Evolutionary conservation across 2,113 vertebrate species (phyloP).

Genomic region (Galeopterus variegatus): DNA sequence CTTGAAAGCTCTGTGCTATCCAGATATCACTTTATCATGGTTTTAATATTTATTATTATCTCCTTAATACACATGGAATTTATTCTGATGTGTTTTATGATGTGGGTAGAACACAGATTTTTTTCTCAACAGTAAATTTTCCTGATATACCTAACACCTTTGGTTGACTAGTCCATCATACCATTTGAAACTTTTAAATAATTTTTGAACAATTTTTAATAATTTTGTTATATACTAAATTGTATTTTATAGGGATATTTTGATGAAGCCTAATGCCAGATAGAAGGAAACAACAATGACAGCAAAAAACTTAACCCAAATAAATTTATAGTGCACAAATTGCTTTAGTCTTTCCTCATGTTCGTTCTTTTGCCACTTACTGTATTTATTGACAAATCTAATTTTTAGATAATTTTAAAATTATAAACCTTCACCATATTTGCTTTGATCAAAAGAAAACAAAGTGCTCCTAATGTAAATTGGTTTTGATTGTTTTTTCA

Average conservation of each 20-base stretch:
- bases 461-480: not conserved
- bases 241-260: conserved; percentile 5
- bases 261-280: not conserved
- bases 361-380: not conserved
- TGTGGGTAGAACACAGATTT: not conserved
- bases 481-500: not conserved
- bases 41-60: conserved; percentile 48
- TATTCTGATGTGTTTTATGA: conserved; percentile 4
- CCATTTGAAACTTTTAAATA: conserved; percentile 24
- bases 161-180: not conserved
- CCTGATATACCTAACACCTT: not conserved
- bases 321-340: not conserved
- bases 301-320: not conserved
- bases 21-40: not conserved
- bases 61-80: not conserved
- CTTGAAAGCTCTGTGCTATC: not conserved
- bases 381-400: not conserved
- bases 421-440: not conserved
- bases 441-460: not conserved
- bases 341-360: not conserved
- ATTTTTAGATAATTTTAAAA: not conserved
- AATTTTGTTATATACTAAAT: not conserved
- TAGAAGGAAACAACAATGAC: conserved; percentile 7
- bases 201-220: conserved; percentile 10
- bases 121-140: conserved; percentile 18